Base-by-base conservation (phyloP, 1,140 invertebrate genomes). In the Vollenhovia emeryi region DNA sequence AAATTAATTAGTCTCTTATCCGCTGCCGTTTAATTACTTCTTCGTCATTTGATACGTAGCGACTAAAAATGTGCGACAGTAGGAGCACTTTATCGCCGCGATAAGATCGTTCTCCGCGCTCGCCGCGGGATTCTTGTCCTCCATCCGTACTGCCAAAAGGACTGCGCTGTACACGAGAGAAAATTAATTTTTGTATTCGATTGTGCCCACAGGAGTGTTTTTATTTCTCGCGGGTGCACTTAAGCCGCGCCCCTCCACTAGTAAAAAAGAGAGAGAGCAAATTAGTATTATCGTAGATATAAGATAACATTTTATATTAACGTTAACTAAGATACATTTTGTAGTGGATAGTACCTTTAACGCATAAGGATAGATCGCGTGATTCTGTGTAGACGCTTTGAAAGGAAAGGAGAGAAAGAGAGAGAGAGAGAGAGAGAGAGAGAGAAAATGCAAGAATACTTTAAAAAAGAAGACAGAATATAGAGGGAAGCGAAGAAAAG, bases 301-400 rank as follows among this genome's bases (percentile, higher is more conserved):
- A 86, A 92, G 88, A 78, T 82, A 90, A 90, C 87, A 85, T 93
- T 93, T 92, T 93, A 85, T 93, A 93, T 92, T 90, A 86, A 89
- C 60, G 73, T 84, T 89, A 86, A 88, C 87, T 91, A 89, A 92
- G 84, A 75, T 89, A 83, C 73, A 89, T 91, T 91, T 90, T 80
- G 84, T 92, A 93, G 87, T 68, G 89, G 62, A 83, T 92, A 91
- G 85, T 86, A 48, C 86, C 48, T 83, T 84, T 66, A 79, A 36
- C 48, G 43, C 24, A 78, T 85, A 78, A 85, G 36, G 13, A 73
- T 33, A 24, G 66, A 86, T 79, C 27, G 69, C 66, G 59, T 85
- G 76, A 89, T 85, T 85, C 52, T 89, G 73, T 87, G 64, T 84
- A 89, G 60, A 71, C 64, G 78, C 73, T 86, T 59, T 86, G 52